Evolutionary conservation across 1,140 invertebrate genomes (phyloP), one percentile per base, ranked within the genome.

Genomic region (Piezodorus guildinii): DNA sequence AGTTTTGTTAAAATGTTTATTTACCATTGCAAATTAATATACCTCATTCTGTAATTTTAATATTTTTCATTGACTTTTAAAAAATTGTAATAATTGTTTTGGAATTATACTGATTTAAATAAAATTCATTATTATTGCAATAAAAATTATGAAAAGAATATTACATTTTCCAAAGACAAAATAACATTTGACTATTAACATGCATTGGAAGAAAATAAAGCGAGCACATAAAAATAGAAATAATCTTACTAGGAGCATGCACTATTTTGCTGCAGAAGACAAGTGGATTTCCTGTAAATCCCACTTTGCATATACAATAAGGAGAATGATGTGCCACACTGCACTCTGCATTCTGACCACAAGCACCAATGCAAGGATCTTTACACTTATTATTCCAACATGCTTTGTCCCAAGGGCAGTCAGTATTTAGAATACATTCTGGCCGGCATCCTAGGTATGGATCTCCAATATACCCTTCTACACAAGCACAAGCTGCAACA

Each of bases 301-400:
- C 85, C 65, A 79, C 71, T 39, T 81, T 77, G 73, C 90, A 92
- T 6, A 84, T 87, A 70, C 90, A 92, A 8, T 84, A 81, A 0
- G 89, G 87, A 68, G 88, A 88, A 72, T 94, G 90, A 70, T 90
- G 87, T 17, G 90, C 81, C 1, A 91, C 86, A 69, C 87, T 83
- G 73, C 91, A 94, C 67, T 87, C 75, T 10, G 90, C 87, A 74
- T 91, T 89, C 62, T 85, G 80, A n/a, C 87, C 88, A 73, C 88
- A 91, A 39, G 85, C 85, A 62, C 87, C 87, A 12, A 84, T 82
- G 69, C 89, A 91, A 21, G 89, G 89, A 76, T 91, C 85, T 21
- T 78, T 76, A 70, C 90, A 93, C 72, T 88, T 90, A 67, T 88
- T 88, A 69, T 84, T 82, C 62, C 88, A 78, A 71, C 90, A 93